These are phyloP conservation scores for Cylloceria caligata DNA, from an alignment of 2,888 invertebrate species.

Conservation along the genomic window DNA sequence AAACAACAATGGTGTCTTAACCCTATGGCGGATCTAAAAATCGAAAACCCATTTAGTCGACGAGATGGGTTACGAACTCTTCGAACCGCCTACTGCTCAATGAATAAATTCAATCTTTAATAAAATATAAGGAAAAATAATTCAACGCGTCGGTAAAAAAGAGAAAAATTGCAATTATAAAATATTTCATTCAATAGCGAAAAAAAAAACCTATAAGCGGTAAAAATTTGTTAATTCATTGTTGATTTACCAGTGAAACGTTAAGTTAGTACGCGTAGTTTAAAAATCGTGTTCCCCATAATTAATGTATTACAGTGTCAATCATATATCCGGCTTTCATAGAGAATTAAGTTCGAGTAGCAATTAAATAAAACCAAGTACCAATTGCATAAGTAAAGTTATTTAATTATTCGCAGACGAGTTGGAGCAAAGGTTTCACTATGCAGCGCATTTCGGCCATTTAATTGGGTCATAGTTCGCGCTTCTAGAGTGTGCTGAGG, in stretches of 20 bases:
- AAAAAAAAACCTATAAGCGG: not conserved
- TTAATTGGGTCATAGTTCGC: slow-evolving; percentile 35
- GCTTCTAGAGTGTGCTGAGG: not conserved
- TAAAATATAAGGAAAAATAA: no score
- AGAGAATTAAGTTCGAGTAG: not conserved
- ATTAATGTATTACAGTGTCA: not conserved
- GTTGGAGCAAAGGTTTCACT: slow-evolving; percentile 8
- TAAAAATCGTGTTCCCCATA: not conserved
- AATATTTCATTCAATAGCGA: no score
- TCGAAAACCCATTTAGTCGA: no score
- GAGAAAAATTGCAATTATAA: no score
- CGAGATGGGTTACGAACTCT: no score
- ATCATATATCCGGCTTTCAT: not conserved
- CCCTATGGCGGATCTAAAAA: no score
- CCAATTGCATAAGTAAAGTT: not conserved
- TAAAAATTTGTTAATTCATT: not conserved
- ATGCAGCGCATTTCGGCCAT: not conserved
- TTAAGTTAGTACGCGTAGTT: no score
- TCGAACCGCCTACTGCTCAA: no score
- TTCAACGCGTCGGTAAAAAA: no score
- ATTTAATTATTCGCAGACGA: slow-evolving; percentile 23
- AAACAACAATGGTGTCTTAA: no score
- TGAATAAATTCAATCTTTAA: no score
- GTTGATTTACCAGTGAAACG: no score
- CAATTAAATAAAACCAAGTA: not conserved